Evolutionary conservation across 2,113 vertebrate genomes (phyloP), one percentile per base, ranked within the genome.

Genomic region (Mus pahari): DNA sequence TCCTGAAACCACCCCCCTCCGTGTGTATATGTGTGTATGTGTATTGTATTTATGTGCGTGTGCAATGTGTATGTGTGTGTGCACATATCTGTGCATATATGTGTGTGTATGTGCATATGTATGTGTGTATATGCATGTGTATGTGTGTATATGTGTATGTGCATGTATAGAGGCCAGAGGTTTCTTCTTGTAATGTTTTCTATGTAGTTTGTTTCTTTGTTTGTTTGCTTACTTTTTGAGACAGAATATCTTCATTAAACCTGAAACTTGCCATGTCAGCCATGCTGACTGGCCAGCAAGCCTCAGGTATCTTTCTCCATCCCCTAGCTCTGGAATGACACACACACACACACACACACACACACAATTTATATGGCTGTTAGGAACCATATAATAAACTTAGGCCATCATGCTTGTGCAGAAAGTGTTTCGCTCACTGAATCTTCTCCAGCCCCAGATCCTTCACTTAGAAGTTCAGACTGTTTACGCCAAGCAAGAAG

Each of bases 401-500:
- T 36, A n/a, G 33, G 12, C 53, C 45, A 45, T 50, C 33, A 8
- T 16, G 19, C 53, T 53, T 53, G 53, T 53, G 55, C 14, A 58
- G 14, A 58, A 58, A 58, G 55, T 58, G 55, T 4, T 58, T 58
- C 17, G 53, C 31, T 10, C 45, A 20, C 17, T 8, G 20, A 36
- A 12, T 39, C 22, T 3, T 31, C 62, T 68, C 28, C 42, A 68
- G 31, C 31, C 33, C 31, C 17, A 70, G 11, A n/a, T 3, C 9
- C 50, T 28, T 71, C 33, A 16, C 53, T 96, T 94, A 33, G 71
- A 90, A 90, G 12, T n/a, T 93, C 50, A 45, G 22, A 66, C 70
- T 7, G 20, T 88, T 93, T 82, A 31, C 17, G 89, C 90, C 79
- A 90, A 90, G 48, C 55, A 87, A 84, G 48, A 94, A 90, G 26